Evolutionary conservation across 2,888 invertebrate genomes (phyloP).

Genomic region (Metellina segmentata): DNA sequence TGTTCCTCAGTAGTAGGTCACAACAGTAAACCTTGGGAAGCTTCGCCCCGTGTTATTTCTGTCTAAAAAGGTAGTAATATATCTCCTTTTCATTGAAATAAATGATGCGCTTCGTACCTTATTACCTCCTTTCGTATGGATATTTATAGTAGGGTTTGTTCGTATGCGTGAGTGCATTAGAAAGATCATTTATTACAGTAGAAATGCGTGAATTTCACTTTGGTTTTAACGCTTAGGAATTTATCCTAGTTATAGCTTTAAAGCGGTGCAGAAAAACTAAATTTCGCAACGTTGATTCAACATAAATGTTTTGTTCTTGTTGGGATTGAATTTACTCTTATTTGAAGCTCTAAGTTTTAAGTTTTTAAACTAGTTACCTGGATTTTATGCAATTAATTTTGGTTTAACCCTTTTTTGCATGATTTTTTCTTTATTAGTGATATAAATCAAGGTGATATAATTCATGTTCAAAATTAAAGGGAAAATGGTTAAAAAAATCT

Average conservation of each 20-base stretch:
- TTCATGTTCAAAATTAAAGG: no score
- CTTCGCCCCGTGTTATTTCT: neutral
- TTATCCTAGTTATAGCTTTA: neutral
- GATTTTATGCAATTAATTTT: no score
- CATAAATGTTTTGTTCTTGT: no score
- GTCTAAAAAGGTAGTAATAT: neutral
- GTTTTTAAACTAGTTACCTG: no score
- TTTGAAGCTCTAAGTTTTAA: no score
- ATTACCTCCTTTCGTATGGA: neutral
- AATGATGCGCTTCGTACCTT: neutral
- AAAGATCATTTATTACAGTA: neutral
- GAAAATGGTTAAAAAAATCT: no score
- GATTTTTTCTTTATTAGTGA: no score
- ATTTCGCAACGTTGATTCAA: no score
- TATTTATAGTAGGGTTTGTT: neutral
- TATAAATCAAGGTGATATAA: no score
- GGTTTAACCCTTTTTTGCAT: no score
- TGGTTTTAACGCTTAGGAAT: neutral
- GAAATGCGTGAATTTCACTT: neutral
- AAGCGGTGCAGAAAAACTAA: neutral
- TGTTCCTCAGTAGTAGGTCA: no score
- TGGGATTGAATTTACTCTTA: no score
- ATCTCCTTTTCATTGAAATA: neutral
- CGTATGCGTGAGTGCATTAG: neutral
- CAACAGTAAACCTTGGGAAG: neutral